Evolutionary conservation across 2,797 vertebrate species (phyloP).

Genomic region (Ctenochaetus hawaiiensis): DNA sequence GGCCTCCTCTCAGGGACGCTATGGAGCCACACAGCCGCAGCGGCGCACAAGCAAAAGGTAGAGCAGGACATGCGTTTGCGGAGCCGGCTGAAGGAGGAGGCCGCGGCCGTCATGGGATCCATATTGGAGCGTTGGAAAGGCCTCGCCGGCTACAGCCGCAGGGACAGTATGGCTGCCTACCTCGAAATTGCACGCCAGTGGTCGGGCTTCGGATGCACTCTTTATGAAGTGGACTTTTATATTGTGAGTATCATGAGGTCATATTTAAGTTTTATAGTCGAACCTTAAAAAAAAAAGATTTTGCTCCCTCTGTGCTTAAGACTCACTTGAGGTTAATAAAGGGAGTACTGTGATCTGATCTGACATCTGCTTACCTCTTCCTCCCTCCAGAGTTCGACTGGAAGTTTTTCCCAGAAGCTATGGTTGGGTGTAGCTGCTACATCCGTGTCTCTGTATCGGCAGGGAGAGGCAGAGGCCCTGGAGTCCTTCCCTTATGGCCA

Average conservation of each 20-base stretch:
- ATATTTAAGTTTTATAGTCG: neutral
- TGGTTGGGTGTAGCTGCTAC: constrained; percentile 92
- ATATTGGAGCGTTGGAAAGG: constrained; percentile 93
- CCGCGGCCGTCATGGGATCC: constrained; percentile 84
- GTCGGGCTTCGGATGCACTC: constrained; percentile 94
- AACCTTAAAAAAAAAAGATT: neutral
- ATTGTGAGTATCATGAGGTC: constrained; percentile 81
- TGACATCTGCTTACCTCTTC: constrained; percentile 35
- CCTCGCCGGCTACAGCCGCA: constrained; percentile 89
- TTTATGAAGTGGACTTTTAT: constrained; percentile 92
- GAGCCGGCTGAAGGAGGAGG: constrained; percentile 87
- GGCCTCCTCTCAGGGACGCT: constrained; percentile 81
- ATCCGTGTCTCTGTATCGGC: constrained; percentile 91
- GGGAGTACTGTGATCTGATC: constrained; percentile 18
- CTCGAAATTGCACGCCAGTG: constrained; percentile 92
- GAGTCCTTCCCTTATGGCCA: constrained; percentile 91
- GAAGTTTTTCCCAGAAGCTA: constrained; percentile 89
- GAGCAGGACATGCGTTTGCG: constrained; percentile 85
- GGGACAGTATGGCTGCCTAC: constrained; percentile 93
- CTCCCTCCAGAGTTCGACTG: constrained; percentile 87
- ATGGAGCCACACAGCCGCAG: constrained; percentile 86
- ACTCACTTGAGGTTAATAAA: constrained; percentile 6
- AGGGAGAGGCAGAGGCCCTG: constrained; percentile 91
- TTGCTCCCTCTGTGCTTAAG: neutral
- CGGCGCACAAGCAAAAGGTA: constrained; percentile 85